A percentile compares a stretch with the other conserved stretches of the same genome.
phyloP scores from a whole-genome alignment of 1,140 invertebrate species.

The Macrosteles quadrilineatus region DNA sequence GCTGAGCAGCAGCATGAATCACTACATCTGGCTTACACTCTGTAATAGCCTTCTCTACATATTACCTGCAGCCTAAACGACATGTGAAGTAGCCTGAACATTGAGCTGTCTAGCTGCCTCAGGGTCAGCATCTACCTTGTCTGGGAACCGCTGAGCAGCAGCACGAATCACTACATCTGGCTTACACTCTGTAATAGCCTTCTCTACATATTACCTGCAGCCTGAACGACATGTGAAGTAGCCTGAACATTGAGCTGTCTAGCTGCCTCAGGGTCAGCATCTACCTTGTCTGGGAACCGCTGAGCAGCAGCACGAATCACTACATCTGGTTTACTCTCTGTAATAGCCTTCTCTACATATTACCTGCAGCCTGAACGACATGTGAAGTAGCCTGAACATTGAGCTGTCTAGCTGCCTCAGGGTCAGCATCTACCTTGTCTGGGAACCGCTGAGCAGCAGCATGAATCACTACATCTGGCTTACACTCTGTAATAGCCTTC shows the following conservation, averaged over 20 bases:
- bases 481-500: conserved; percentile 46
- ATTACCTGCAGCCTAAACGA: no score
- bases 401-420: no score
- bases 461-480: conserved; percentile 57
- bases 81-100: no score
- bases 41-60: conserved; percentile 47
- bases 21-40: conserved; percentile 53
- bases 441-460: conserved; percentile 57
- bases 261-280: no score
- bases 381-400: no score
- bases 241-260: no score
- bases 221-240: no score
- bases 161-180: conserved; percentile 57
- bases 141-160: conserved; percentile 57
- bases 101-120: no score
- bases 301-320: conserved; percentile 60
- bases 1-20: conserved; percentile 58
- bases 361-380: no score
- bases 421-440: no score
- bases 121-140: no score
- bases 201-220: no score
- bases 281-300: conserved; percentile 55
- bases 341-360: conserved; percentile 47
- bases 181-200: conserved; percentile 48
- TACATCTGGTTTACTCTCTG: conserved; percentile 51